Conservation (phyloP, 2,113 vertebrate genomes). For the Ailuropoda melanoleuca region DNA sequence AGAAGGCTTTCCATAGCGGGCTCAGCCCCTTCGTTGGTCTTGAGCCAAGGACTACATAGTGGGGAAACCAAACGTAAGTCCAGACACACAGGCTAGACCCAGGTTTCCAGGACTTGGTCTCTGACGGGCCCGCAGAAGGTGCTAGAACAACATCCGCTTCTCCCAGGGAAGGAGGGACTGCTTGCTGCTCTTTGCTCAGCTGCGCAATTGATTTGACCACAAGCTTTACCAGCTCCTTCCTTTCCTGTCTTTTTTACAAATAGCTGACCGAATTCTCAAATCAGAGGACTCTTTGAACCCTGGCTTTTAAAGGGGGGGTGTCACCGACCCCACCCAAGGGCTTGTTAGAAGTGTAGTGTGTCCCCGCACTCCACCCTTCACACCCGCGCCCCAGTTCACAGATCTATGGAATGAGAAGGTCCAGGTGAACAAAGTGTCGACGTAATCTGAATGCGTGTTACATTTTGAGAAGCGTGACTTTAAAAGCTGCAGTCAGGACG, state of each 20-base stretch:
- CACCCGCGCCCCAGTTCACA: accelerated
- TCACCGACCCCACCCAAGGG: not conserved
- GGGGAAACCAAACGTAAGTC: slow-evolving; percentile 53
- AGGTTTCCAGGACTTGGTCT: not conserved
- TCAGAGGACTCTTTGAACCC: not conserved
- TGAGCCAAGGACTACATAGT: slow-evolving; percentile 69
- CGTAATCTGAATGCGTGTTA: not conserved
- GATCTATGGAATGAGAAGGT: not conserved
- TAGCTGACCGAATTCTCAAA: slow-evolving; percentile 13
- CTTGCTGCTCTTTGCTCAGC: slow-evolving; percentile 37
- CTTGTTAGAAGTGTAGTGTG: not conserved
- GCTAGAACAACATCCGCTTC: slow-evolving; percentile 25
- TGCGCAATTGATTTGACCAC: slow-evolving; percentile 17
- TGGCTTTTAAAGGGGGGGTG: not conserved
- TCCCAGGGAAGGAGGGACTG: not conserved
- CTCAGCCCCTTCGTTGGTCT: slow-evolving; percentile 40
- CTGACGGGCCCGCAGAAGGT: not conserved
- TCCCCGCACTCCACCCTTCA: not conserved
- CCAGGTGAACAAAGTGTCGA: not conserved
- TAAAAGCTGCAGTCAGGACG: not conserved
- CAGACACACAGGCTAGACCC: slow-evolving; percentile 30
- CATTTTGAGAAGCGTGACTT: not conserved
- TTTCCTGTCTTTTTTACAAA: slow-evolving; percentile 47
- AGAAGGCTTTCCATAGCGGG: slow-evolving; percentile 49
- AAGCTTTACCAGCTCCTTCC: not conserved